Evolutionary conservation across 1,140 invertebrate species (phyloP).

Genomic region (Neomicropteryx cornuta): DNA sequence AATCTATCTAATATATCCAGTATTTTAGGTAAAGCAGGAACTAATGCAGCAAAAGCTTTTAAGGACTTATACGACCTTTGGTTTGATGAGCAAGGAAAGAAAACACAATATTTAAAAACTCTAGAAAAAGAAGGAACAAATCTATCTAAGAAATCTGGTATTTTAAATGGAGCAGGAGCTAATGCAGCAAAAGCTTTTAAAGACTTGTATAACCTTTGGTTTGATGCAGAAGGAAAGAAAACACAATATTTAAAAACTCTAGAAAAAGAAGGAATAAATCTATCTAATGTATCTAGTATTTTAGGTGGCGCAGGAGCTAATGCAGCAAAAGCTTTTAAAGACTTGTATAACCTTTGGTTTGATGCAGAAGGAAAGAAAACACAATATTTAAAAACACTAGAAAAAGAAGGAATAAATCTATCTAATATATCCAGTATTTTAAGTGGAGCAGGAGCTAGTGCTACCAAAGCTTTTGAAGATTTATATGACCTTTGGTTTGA

Average conservation of each 20-base stretch:
- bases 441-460: slow-evolving; percentile 14
- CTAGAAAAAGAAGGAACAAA: slow-evolving; percentile 9
- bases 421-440: slow-evolving; percentile 5
- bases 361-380: slow-evolving; percentile 9
- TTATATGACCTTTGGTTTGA: slow-evolving; percentile 11
- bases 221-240: slow-evolving; percentile 15
- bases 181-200: slow-evolving; percentile 13
- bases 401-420: slow-evolving; percentile 9
- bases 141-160: slow-evolving; percentile 15
- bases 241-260: slow-evolving; percentile 14
- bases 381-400: slow-evolving; percentile 10
- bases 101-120: slow-evolving; percentile 15
- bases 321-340: slow-evolving; percentile 13
- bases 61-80: slow-evolving; percentile 15
- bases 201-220: slow-evolving; percentile 14
- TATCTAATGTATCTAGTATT: slow-evolving; percentile 17
- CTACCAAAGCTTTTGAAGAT: slow-evolving; percentile 12
- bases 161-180: slow-evolving; percentile 13
- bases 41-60: slow-evolving; percentile 12
- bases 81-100: slow-evolving; percentile 16
- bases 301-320: slow-evolving; percentile 13
- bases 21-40: slow-evolving; percentile 14
- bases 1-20: slow-evolving; percentile 12
- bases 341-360: slow-evolving; percentile 13
- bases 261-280: slow-evolving; percentile 11